phyloP scores from a whole-genome alignment of 2,113 vertebrate genomes.

The Callionymus lyra region DNA sequence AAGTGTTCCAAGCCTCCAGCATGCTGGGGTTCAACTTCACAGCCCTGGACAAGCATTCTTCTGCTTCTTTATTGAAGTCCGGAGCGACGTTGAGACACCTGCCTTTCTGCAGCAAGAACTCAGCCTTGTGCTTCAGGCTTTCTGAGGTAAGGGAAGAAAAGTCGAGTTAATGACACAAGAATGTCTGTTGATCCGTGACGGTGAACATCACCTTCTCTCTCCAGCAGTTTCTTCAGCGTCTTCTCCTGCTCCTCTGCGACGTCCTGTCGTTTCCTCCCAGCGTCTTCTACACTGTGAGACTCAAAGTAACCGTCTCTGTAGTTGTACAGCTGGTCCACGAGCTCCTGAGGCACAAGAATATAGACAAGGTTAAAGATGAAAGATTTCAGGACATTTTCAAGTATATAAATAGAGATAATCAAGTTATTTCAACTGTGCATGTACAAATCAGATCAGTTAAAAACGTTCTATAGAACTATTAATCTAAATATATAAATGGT shows the following conservation, averaged over 20 bases:
- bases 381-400: neutral
- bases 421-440: no score
- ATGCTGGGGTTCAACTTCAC: slow-evolving; percentile 81
- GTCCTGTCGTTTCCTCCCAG: slow-evolving; percentile 70
- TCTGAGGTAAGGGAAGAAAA: slow-evolving; percentile 49
- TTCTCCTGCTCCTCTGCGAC: slow-evolving; percentile 68
- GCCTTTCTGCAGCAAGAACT: slow-evolving; percentile 75
- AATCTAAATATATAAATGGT: no score
- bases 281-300: slow-evolving; percentile 73
- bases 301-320: slow-evolving; percentile 84
- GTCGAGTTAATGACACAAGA: neutral
- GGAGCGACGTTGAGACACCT: slow-evolving; percentile 73
- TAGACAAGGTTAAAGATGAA: neutral
- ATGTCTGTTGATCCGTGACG: no score
- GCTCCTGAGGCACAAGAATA: slow-evolving; percentile 54
- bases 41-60: slow-evolving; percentile 77
- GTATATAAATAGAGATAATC: slow-evolving; percentile 2
- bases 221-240: slow-evolving; percentile 67
- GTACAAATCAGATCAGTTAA: no score
- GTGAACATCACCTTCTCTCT: slow-evolving; percentile 69
- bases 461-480: no score
- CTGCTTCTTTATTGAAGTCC: slow-evolving; percentile 67
- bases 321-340: slow-evolving; percentile 74
- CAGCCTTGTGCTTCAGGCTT: slow-evolving; percentile 59
- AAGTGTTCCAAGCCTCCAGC: slow-evolving; percentile 83